These are phyloP conservation scores for Alloplasta piceator DNA, from an alignment of 2,888 invertebrate genomes.

Conservation along the genomic window DNA sequence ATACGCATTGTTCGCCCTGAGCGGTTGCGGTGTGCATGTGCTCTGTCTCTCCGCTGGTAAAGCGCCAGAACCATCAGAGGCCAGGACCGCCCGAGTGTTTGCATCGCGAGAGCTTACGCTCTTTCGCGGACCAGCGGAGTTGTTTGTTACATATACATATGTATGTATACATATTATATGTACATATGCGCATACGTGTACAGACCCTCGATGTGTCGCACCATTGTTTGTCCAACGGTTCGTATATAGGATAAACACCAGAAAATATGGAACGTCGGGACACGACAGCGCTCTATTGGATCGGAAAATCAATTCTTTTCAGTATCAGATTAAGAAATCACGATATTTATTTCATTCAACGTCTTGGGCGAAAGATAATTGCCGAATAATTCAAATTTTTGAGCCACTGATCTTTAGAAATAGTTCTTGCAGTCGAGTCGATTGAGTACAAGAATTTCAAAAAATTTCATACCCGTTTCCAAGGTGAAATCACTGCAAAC, in stretches of 20 bases:
- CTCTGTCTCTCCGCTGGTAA: slow-evolving; percentile 33
- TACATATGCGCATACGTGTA: slow-evolving; percentile 10
- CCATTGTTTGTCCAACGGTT: slow-evolving; percentile 72
- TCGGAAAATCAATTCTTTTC: too few species aligned
- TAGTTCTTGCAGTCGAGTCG: too few species aligned
- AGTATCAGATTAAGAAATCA: too few species aligned
- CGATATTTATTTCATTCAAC: too few species aligned
- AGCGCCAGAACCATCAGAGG: slow-evolving; percentile 47
- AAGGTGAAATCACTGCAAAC: too few species aligned
- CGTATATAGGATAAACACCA: slow-evolving; percentile 22
- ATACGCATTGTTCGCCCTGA: slow-evolving; percentile 77
- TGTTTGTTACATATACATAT: slow-evolving; percentile 47
- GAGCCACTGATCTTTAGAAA: too few species aligned
- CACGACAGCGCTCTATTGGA: too few species aligned
- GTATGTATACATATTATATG: slow-evolving; percentile 17
- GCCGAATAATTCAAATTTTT: too few species aligned
- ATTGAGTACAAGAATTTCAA: too few species aligned
- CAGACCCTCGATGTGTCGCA: slow-evolving; percentile 49
- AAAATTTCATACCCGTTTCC: too few species aligned
- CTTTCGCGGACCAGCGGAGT: slow-evolving; percentile 71
- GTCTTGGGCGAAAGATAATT: too few species aligned
- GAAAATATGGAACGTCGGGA: too few species aligned
- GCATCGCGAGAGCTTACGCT: slow-evolving; percentile 67
- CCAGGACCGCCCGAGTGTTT: slow-evolving; percentile 61
- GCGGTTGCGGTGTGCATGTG: slow-evolving; percentile 64